Conservation (phyloP, 2,797 vertebrate genomes). For the Sternotherus odoratus region DNA sequence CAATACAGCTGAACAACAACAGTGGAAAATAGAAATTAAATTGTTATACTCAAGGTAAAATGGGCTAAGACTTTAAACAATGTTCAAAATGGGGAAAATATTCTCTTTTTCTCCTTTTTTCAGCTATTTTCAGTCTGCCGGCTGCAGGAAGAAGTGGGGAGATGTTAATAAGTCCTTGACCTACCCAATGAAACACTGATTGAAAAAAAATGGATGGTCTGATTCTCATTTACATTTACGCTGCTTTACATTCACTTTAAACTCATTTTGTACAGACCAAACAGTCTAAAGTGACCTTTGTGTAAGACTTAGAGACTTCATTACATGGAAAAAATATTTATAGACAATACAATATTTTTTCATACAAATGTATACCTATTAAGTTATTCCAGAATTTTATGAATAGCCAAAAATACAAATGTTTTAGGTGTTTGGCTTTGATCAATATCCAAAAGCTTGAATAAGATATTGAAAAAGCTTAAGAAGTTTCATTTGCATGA, state of each 20-base stretch:
- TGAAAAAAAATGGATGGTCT: neutral
- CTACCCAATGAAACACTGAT: neutral
- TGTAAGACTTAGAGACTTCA: neutral
- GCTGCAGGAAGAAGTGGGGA: neutral
- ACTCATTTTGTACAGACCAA: neutral
- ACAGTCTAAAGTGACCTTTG: neutral
- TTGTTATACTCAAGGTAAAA: neutral
- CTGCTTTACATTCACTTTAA: neutral
- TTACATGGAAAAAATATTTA: neutral
- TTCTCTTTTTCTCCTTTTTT: neutral
- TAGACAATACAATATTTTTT: neutral
- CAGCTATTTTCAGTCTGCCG: neutral
- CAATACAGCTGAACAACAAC: neutral
- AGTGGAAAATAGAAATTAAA: slow-evolving; percentile 2
- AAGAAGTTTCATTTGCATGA: neutral
- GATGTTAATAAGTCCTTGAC: neutral
- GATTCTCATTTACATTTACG: neutral
- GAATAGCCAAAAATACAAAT: neutral
- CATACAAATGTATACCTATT: neutral
- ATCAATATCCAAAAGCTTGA: neutral
- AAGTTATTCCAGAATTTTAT: neutral
- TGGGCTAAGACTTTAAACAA: neutral
- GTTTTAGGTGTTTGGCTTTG: neutral
- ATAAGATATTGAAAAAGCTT: neutral
- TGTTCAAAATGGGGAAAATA: neutral